These are phyloP conservation scores for Eulemur rubriventer DNA, from an alignment of 2,797 vertebrate species.

Conservation along the genomic window DNA sequence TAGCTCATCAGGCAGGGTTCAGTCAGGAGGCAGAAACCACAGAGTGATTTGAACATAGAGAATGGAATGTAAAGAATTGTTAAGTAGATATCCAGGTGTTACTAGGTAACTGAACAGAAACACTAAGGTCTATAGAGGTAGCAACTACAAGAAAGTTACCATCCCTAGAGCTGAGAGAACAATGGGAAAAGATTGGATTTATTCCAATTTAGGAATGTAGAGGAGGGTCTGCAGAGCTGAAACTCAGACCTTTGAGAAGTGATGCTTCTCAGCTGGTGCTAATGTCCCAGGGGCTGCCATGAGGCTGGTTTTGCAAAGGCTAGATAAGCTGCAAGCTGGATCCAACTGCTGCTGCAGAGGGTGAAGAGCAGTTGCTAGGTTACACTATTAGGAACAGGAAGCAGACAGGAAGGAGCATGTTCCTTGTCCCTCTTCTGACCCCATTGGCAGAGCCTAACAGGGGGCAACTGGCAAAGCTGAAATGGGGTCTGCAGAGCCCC, in stretches of 20 bases:
- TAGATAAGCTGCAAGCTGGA: background rate
- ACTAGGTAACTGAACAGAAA: background rate
- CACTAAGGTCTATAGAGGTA: background rate
- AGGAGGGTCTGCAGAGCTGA: background rate
- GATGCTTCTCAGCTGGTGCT: background rate
- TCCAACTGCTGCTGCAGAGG: background rate
- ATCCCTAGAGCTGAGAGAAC: background rate
- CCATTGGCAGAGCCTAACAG: background rate
- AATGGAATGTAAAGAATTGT: background rate
- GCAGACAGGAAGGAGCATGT: background rate
- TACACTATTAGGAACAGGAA: background rate
- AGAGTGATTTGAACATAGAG: background rate
- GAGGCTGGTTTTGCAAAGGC: background rate
- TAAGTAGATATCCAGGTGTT: background rate
- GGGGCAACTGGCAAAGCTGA: background rate
- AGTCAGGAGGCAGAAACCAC: background rate
- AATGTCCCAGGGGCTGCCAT: background rate
- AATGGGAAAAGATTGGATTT: slow-evolving; percentile 17
- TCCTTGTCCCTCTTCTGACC: background rate
- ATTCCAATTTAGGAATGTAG: background rate
- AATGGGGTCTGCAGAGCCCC: background rate
- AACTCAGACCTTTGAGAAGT: background rate
- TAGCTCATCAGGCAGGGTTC: background rate
- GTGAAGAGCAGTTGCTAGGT: background rate
- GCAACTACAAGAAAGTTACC: background rate